These are phyloP conservation scores for Zaprionus tsacasi DNA, from an alignment of 1,140 invertebrate species.

Conservation along the genomic window DNA sequence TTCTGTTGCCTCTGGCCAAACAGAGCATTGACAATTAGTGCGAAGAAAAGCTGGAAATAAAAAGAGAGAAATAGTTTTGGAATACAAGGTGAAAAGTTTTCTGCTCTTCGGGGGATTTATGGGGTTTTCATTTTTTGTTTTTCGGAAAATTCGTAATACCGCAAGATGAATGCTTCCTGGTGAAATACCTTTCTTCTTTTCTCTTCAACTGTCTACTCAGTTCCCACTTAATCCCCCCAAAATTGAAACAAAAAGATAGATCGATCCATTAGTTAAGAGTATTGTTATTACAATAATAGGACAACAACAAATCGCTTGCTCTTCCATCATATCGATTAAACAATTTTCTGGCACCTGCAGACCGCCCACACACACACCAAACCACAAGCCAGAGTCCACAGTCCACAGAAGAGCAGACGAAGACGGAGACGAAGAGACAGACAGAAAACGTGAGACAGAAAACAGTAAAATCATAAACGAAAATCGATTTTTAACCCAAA, in stretches of 20 bases:
- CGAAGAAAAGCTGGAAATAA: conserved; percentile 18
- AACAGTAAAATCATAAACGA: conserved; percentile 50
- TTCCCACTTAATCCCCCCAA: conserved; percentile 3
- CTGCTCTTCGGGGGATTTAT: conserved; percentile 21
- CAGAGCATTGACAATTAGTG: conserved; percentile 55
- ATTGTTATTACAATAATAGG: conserved; percentile 27
- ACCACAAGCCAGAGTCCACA: conserved; percentile 9
- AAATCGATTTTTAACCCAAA: conserved; percentile 59
- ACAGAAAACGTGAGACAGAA: conserved; percentile 37
- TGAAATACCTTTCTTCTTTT: not conserved
- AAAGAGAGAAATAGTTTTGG: conserved; percentile 37
- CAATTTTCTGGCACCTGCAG: conserved; percentile 48
- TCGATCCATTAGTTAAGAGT: conserved; percentile 20
- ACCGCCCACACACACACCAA: conserved; percentile 18
- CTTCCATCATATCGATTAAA: conserved; percentile 54
- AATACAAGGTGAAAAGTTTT: conserved; percentile 37
- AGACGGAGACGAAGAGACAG: not conserved
- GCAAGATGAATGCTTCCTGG: not conserved
- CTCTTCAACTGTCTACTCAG: not conserved
- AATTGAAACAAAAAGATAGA: conserved; percentile 3
- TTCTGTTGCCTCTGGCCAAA: conserved; percentile 36
- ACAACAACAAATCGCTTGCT: conserved; percentile 47
- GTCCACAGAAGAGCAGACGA: conserved; percentile 33
- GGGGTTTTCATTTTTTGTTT: not conserved
- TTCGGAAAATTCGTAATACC: not conserved